Percentiles rank a stretch among this genome's conserved stretches.
Evolutionary conservation across 1,140 invertebrate species (phyloP).

Genomic region (Oppia nitens): DNA sequence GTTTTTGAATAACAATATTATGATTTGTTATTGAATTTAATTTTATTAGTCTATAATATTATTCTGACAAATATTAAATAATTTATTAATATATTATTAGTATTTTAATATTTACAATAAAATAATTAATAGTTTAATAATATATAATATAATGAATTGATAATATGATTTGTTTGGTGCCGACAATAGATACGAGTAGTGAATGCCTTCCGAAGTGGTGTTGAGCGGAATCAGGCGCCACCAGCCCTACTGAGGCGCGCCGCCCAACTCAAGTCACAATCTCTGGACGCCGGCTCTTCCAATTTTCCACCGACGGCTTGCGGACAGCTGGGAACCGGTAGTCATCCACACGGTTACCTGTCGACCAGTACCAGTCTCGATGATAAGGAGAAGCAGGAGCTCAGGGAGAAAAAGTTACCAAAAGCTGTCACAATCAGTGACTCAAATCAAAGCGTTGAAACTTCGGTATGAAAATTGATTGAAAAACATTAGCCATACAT

Average conservation of each 20-base stretch:
- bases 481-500: neutral
- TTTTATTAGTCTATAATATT: neutral
- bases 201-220: conserved; percentile 95
- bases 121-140: no score
- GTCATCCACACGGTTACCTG: neutral
- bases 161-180: neutral
- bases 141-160: no score
- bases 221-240: conserved; percentile 70
- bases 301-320: neutral
- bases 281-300: conserved; percentile 10
- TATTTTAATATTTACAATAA: no score
- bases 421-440: neutral
- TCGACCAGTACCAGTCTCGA: neutral
- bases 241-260: conserved; percentile 15
- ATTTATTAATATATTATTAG: neutral
- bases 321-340: no score
- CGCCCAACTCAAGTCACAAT: conserved; percentile 14
- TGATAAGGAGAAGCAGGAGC: neutral
- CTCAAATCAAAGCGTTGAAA: neutral
- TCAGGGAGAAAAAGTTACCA: neutral
- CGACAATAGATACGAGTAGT: conserved; percentile 84
- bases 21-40: no score
- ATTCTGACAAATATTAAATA: neutral
- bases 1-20: no score
- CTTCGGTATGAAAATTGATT: neutral